phyloP scores from a whole-genome alignment of 2,113 vertebrate genomes.

The Astur gentilis region DNA sequence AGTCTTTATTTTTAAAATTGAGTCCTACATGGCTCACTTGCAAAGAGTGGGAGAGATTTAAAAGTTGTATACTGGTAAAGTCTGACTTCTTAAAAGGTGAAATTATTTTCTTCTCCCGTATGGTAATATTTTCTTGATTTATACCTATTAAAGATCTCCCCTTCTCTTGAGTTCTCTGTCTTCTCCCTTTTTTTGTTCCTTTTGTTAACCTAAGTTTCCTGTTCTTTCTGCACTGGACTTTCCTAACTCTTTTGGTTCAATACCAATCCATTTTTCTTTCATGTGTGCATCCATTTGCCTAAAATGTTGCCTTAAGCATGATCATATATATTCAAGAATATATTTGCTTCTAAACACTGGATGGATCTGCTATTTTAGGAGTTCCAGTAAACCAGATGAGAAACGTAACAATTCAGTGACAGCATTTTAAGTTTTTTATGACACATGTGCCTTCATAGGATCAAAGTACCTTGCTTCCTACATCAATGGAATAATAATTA shows the following conservation, averaged over 20 bases:
- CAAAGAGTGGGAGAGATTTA: neutral
- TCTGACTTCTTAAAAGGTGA: neutral
- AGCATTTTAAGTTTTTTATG: neutral
- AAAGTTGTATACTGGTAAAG: neutral
- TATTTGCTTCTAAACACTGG: neutral
- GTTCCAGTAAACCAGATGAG: neutral
- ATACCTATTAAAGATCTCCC: neutral
- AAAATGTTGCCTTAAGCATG: neutral
- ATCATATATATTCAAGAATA: neutral
- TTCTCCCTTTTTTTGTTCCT: neutral
- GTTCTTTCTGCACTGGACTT: neutral
- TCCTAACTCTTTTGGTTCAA: neutral
- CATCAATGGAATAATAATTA: neutral
- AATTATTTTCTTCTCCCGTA: neutral
- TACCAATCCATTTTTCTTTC: neutral
- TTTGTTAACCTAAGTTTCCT: neutral
- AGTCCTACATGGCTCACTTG: neutral
- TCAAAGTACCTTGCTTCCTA: neutral
- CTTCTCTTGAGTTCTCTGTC: neutral
- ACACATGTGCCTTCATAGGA: neutral
- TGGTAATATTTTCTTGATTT: neutral
- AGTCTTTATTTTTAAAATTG: conserved; percentile 24
- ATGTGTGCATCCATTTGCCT: neutral
- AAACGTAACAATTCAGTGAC: neutral
- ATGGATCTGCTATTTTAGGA: neutral